phyloP scores from a whole-genome alignment of 2,888 invertebrate genomes.

The Maniola hyperantus region DNA sequence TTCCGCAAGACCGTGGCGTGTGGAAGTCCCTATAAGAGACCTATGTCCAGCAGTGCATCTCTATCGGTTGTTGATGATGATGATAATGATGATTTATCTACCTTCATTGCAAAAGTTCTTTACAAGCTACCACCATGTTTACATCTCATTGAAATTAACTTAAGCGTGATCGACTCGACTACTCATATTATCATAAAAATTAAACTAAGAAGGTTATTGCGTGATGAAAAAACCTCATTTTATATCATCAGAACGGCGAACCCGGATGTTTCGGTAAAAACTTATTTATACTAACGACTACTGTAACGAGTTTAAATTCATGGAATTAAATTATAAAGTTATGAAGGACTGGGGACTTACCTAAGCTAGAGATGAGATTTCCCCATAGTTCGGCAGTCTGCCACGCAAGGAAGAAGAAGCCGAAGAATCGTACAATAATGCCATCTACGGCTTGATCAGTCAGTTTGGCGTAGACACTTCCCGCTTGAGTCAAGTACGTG shows the following conservation, averaged over 20 bases:
- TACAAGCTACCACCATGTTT: not conserved
- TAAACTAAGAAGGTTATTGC: constrained; percentile 23
- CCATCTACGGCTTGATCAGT: constrained; percentile 94
- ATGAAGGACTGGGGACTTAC: constrained; percentile 76
- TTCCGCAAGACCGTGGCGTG: too few species aligned
- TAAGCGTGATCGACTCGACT: constrained; percentile 9
- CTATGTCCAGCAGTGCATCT: too few species aligned
- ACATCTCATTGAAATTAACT: constrained; percentile 13
- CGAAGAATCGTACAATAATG: constrained; percentile 98
- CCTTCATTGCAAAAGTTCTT: not conserved
- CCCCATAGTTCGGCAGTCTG: constrained; percentile 98
- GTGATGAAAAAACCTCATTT: constrained; percentile 19
- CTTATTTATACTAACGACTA: constrained; percentile 6
- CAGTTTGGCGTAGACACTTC: constrained; percentile 90
- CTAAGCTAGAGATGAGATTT: constrained; percentile 96
- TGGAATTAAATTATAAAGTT: not conserved
- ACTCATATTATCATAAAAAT: constrained; percentile 17
- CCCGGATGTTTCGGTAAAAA: constrained; percentile 30
- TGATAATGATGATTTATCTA: too few species aligned
- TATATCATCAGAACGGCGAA: constrained; percentile 26
- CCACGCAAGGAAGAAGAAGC: constrained; percentile 99
- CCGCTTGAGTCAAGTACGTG: constrained; percentile 97
- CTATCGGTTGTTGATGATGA: too few species aligned
- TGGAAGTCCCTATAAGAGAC: too few species aligned
- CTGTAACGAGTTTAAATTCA: constrained; percentile 19